Conservation (phyloP, 2,797 vertebrate genomes). For the Danionella dracula region DNA sequence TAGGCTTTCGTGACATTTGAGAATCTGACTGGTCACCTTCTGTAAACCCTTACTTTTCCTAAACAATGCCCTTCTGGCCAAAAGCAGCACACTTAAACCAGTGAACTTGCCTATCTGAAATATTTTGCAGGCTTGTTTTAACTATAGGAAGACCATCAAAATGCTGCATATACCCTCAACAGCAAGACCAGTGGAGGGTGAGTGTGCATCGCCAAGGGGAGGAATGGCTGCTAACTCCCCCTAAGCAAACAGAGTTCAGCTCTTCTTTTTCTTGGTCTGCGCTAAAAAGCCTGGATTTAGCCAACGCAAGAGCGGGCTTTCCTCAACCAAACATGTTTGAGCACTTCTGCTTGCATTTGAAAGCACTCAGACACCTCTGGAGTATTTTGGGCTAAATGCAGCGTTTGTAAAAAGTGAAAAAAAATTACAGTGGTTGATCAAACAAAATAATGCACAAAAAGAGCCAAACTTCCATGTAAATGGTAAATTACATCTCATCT, state of each 20-base stretch:
- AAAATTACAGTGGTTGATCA: constrained; percentile 11
- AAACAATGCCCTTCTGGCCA: too few relatives aligned
- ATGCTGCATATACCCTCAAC: constrained; percentile 19
- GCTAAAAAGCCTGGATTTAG: constrained; percentile 17
- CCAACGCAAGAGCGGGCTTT: constrained; percentile 42
- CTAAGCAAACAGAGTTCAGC: constrained; percentile 28
- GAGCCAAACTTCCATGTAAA: neutral
- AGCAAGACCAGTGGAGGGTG: constrained; percentile 3
- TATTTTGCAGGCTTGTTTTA: neutral
- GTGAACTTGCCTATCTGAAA: constrained; percentile 2
- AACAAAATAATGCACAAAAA: neutral
- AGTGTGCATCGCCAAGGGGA: constrained; percentile 8
- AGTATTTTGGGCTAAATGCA: constrained; percentile 4
- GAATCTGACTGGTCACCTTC: too few relatives aligned
- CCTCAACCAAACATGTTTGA: constrained; percentile 46
- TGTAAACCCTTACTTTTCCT: too few relatives aligned
- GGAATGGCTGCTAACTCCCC: constrained; percentile 1
- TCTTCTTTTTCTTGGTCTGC: constrained; percentile 11
- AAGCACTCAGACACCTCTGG: constrained; percentile 24
- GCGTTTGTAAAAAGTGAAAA: constrained; percentile 12
- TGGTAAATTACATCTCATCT: neutral
- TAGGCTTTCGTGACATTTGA: too few relatives aligned
- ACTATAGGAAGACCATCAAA: constrained; percentile 24
- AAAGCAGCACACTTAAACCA: neutral
- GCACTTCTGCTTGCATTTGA: constrained; percentile 35